Conservation (phyloP, 2,113 vertebrate species). For the Syngnathoides biaculeatus region DNA sequence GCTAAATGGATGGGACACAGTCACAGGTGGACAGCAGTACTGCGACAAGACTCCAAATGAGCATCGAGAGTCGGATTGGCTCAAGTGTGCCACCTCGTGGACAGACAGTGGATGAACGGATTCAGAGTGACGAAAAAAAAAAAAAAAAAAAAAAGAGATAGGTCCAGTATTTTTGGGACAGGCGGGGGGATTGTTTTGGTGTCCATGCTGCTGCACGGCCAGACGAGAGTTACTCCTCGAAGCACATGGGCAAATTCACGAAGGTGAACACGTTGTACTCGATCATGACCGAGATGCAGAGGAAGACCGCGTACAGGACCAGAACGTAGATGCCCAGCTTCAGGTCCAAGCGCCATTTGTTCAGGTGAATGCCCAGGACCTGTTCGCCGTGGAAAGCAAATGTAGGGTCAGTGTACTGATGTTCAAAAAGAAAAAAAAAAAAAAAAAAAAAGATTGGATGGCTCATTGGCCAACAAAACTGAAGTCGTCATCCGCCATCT, state of each 20-base stretch:
- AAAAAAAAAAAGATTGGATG: too few relatives aligned
- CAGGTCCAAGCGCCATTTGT: constrained; percentile 90
- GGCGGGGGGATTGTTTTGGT: constrained; percentile 43
- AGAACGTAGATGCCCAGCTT: constrained; percentile 89
- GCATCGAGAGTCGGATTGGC: constrained; percentile 26
- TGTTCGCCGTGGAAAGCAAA: constrained; percentile 44
- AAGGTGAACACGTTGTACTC: constrained; percentile 99
- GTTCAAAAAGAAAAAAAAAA: not conserved
- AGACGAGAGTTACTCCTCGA: constrained; percentile 72
- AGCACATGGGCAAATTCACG: constrained; percentile 97
- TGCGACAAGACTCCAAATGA: constrained; percentile 21
- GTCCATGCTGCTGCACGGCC: constrained; percentile 25
- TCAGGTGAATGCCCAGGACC: constrained; percentile 89
- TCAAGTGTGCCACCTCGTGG: constrained; percentile 28
- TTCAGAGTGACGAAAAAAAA: constrained; percentile 20
- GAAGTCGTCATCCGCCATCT: too few relatives aligned
- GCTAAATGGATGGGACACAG: constrained; percentile 57
- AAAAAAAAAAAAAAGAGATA: too few relatives aligned
- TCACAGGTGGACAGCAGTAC: constrained; percentile 37
- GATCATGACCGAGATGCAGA: constrained; percentile 96
- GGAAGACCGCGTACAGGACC: constrained; percentile 86
- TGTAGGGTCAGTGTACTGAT: not conserved
- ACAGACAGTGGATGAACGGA: constrained; percentile 20
- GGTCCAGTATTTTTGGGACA: constrained; percentile 36
- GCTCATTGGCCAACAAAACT: too few relatives aligned